Base-by-base conservation (phyloP, 2,113 vertebrate genomes). In the Setophaga petechia region DNA sequence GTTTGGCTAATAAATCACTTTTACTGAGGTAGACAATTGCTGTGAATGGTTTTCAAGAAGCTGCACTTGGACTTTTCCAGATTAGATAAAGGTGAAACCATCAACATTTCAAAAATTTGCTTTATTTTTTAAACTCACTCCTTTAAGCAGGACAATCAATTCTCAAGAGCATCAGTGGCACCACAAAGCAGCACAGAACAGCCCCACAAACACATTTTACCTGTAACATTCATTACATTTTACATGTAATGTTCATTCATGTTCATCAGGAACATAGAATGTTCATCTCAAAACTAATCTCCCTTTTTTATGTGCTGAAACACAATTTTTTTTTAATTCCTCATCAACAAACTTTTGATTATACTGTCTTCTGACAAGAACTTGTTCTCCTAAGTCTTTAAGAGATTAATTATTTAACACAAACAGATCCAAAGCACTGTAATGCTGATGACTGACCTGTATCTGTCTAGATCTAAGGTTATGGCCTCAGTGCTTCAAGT, bases 221-320 rank as follows among this genome's bases (percentile, higher is more conserved):
- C 43, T 17, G 11, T 33, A 44, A 44, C 17, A 8, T 44, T 19
- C 44, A 44, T 44, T 44, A 57, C 19, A 49, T 61, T 72, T 66
- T 10, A 73, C 20, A 51, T 19, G 14, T n/a, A 46, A 22, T 46
- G 46, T 46, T 46, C 21, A 46, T 22, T 46, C 46, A 22, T 46
- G 46, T 46, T 46, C 46, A 46, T 46, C 46, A 46, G 6, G 46
- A 46, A 73, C 18, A 46, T 19, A 11, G 33, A 47, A 66, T 6
- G 15, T n/a, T 90, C 17, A 93, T 55, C 73, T 90, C 67, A 83
- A 76, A 90, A 77, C 51, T 74, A 62, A 77, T 44, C 66, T 79
- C 27, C 14, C 44, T 68, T 72, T 62, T 65, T 4, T 6, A 23
- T 3, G 28, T 28, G 23, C 31, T 55, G 52, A 65, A 89, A 62